Base-by-base conservation (phyloP, 2,888 invertebrate species). In the Malthinus flaveolus region DNA sequence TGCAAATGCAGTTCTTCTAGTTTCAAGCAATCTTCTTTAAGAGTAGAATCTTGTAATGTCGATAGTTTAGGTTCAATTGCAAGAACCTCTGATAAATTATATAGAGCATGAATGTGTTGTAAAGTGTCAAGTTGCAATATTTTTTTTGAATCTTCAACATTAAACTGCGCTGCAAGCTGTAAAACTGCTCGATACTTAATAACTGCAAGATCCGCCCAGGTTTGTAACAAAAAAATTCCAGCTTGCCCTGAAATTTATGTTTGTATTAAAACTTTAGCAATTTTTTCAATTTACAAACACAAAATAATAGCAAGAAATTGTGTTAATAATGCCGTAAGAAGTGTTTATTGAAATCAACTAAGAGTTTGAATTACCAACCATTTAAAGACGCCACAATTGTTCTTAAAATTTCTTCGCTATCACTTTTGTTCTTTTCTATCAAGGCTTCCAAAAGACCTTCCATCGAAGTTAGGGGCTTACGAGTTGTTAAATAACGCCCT, bases 391-490 rank as follows among this genome's bases (percentile, higher is more conserved):
- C 83, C 10, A 88, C 82, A 64, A 86, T 77, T 10, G 81, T 76
- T 45, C 90, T 79, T 49, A 90, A 80, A 54, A 82, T 80, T 55
- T 85, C 85, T 74, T 88, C 88, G 69, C 84, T 85, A 70, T 85
- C 86, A 54, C 67, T 68, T 55, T 80, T 81, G 61, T 82, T 85
- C 68, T 84, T 86, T 50, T 82, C 79, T 34, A 86, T 86, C 55
- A 91, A 76, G 52, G 86, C 84, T n/a, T 82, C 80, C 46, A 90
- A 73, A 10, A 91, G 76, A 60, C 90, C 87, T 64, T 84, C 82
- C 76, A 88, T 86, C 6, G 85, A 84, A 52, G 84, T 75, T 15
- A 82, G 82, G 56, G 80, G 82, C 72, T 83, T 83, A 67, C 71
- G 80, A 6, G 82, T 75, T 0, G 81, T 78, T 52, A 84, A 70